Evolutionary conservation across 2,888 invertebrate genomes (phyloP), one percentile per base, ranked within the genome.

Genomic region (Tinea semifulvella): DNA sequence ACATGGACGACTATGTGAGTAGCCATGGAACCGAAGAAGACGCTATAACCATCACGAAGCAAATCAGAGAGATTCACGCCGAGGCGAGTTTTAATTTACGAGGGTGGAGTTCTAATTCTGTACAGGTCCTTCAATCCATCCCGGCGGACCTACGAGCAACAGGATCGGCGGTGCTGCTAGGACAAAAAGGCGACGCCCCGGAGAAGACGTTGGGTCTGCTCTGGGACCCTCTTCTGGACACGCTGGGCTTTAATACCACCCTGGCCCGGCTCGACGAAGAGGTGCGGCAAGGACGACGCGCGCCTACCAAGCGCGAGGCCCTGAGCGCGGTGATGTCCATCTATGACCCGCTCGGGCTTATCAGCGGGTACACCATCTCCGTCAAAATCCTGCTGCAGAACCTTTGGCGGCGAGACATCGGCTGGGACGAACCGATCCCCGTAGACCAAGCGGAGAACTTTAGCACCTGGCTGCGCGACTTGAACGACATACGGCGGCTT

Each of bases 11-110:
- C n/a, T 55, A 50, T 18, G 39, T 58, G 4, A 51, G 52, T 53
- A 50, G 18, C 40, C 57, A 6, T 50, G 50, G 49, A 6, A 45
- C 48, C 0, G 42, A 31, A 14, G 27, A 42, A 2, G 50, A 51
- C 40, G 53, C 55, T 2, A 22, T 11, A 6, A 5, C 10, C 5
- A 7, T 53, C 22, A 13, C 38, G 11, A 8, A n/a, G 2, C 20
- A 26, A 1, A 22, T 47, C 3, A 11, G 11, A 5, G 19, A 18
- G n/a, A 39, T n/a, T n/a, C n/a, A n/a, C n/a, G n/a, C n/a, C n/a
- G n/a, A n/a, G n/a, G n/a, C n/a, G 5, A 22, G 5, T 8, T 22
- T 7, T 8, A 22, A 22, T 8, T 22, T 22, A 22, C 5, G 22
- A 22, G 22, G 22, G 5, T 22, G 22, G 22, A 22, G 6, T 22